Evolutionary conservation across 2,888 invertebrate genomes (phyloP), one percentile per base, ranked within the genome.

Genomic region (Nomada lathburiana): DNA sequence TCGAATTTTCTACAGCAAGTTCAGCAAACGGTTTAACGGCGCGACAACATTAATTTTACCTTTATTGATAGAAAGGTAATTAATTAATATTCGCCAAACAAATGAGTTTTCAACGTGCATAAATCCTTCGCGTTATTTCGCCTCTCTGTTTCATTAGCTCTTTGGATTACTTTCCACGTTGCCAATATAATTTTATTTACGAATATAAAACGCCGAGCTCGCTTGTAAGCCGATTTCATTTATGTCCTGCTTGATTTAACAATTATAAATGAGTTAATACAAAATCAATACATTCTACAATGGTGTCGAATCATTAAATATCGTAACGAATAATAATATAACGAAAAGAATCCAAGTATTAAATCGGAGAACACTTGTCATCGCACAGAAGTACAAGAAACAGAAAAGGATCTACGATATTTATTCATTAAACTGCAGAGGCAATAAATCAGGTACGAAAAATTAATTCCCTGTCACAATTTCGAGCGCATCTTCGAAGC

Each of bases 91-190:
- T n/a, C 23, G 26, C n/a, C 26, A 44, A 44, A 23, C 69, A 69
- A 69, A 69, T 26, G 69, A 69, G 57, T 44, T 26, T 44, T n/a
- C 16, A 23, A 26, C 53, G 18, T 55, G 53, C 18, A 68, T 20
- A 55, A 55, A 55, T 53, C 36, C 67, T 5, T 7, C 13, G n/a
- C 2, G 26, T 65, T 52, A 9, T 29, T 52, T 36, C 67, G 36
- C 10, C n/a, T 36, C 36, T 10, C 36, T 44, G 26, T 69, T 55
- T 42, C 42, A 44, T 11, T 57, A 57, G 9, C 44, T 11, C 44
- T 69, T 69, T 69, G 26, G 57, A 69, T 69, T 69, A 44, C 57
- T 69, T 69, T 57, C 69, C 13, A 13, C 26, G 57, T 44, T 26
- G 55, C 55, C 42, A 57, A 44, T 69, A 57, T n/a, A 11, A 69